Evolutionary conservation across 2,797 vertebrate species (phyloP), one percentile per base, ranked within the genome.

Genomic region (Gastrophryne carolinensis): DNA sequence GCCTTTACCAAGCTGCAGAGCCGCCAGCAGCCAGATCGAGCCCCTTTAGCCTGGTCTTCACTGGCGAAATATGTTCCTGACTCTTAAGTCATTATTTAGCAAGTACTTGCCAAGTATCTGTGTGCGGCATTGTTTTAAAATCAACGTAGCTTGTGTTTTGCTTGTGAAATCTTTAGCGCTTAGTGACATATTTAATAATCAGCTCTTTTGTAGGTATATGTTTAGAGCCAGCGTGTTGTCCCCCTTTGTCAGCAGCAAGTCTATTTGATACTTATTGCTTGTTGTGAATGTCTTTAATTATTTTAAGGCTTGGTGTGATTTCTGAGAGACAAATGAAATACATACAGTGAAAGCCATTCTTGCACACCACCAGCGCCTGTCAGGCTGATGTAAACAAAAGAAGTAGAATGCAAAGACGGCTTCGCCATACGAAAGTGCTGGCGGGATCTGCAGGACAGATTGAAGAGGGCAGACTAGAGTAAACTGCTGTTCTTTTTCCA

Each of bases 201-300:
- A 32, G 61, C 62, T 72, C 53, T 54, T 78, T 66, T 78, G 75
- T 72, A 26, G 66, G 37, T 60, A 60, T 78, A 78, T 72, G 66
- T 65, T 78, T 72, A 52, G 53, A 72, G 54, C 10, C 75, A 78
- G 75, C 68, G 17, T 72, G 75, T 32, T 72, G 60, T 78, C 60
- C 58, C n/a, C 52, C 53, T 72, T 66, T 78, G 68, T 78, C 75
- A 72, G 75, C 75, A 37, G 75, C 75, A 78, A 49, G 75, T 78
- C 61, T 53, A 66, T 72, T 78, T 49, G 52, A 78, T 78, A 72
- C 68, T 78, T 72, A 78, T 78, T 78, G 70, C 61, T 78, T 78
- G 68, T 78, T 72, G 32, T 78, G 75, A 78, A 78, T 66, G 75
- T 47, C 29, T 78, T 72, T 72, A 78, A 72, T 78, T 78, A 78